Conservation (phyloP, 2,113 vertebrate genomes). For the Urocynchramus pylzowi region DNA sequence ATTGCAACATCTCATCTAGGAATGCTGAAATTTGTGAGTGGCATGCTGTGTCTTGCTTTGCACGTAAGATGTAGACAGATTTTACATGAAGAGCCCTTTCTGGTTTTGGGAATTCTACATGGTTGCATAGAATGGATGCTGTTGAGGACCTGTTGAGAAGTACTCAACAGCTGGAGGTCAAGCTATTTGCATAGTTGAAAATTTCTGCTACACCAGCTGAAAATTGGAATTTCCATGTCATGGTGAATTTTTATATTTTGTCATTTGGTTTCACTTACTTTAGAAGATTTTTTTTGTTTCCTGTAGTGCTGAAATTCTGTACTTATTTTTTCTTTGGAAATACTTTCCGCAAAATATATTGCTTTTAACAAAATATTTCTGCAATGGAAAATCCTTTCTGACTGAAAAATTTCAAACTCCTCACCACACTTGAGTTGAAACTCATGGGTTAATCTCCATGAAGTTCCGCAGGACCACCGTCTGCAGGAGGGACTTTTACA, state of each 20-base stretch:
- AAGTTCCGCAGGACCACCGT: slow-evolving; percentile 7
- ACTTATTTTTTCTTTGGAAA: background rate
- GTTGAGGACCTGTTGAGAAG: background rate
- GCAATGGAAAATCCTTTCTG: background rate
- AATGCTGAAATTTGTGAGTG: background rate
- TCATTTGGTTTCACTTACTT: background rate
- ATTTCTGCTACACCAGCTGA: background rate
- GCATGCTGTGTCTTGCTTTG: background rate
- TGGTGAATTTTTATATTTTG: background rate
- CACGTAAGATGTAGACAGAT: background rate
- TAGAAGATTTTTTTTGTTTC: background rate
- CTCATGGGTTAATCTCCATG: background rate
- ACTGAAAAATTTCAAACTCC: background rate
- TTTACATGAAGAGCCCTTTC: background rate
- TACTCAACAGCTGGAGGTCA: background rate
- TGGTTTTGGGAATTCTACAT: background rate
- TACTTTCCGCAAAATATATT: background rate
- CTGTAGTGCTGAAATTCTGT: background rate
- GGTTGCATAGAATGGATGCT: background rate
- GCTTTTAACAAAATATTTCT: background rate
- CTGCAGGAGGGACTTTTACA: slow-evolving; percentile 42
- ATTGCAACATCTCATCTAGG: background rate
- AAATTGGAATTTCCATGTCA: background rate
- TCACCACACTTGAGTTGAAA: background rate
- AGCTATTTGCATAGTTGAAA: background rate